Base-by-base conservation (phyloP, 2,888 invertebrate genomes). In the Dynastes hyllus region DNA sequence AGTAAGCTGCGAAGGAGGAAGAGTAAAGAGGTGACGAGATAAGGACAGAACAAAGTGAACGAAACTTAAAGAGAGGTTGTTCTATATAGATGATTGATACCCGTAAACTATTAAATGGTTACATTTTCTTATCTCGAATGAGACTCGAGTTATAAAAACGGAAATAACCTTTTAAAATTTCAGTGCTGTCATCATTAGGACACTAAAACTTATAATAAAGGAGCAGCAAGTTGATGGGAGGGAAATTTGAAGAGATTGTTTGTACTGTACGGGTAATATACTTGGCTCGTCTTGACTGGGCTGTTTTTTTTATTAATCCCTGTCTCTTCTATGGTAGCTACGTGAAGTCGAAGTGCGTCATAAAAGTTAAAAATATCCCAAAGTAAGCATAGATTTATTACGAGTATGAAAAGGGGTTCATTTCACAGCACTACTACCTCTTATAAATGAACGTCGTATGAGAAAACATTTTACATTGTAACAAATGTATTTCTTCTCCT, bases 141-240 rank as follows among this genome's bases (percentile, higher is more conserved):
- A 80, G 79, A 67, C 71, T 80, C 29, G 81, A 80, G 82, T 81
- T 83, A 81, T 85, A 85, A 84, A 85, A 83, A 78, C 80, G 76
- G 79, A 81, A 84, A 84, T 83, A 83, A 83, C 82, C 84, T 84
- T 84, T 84, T 83, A 83, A 83, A 83, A 83, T 83, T 83, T 84
- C 83, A 83, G 82, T 82, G 84, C 79, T 81, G 81, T 70, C 70
- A 80, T 82, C 82, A 81, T 81, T 80, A 79, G 80, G 80, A 81
- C 79, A 82, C 77, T 83, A 83, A 84, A 83, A 79, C 81, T 81
- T 81, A 81, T 81, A 83, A 82, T 82, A 83, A 83, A 81, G 81
- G 79, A 81, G 78, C 32, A 76, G 75, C 75, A 73, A 80, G 80
- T 55, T 58, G 71, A 71, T 71, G 71, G 71, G 55, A 55, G 37